These are phyloP conservation scores for Amphipoea lucens DNA, from an alignment of 2,888 invertebrate species.

Conservation along the genomic window DNA sequence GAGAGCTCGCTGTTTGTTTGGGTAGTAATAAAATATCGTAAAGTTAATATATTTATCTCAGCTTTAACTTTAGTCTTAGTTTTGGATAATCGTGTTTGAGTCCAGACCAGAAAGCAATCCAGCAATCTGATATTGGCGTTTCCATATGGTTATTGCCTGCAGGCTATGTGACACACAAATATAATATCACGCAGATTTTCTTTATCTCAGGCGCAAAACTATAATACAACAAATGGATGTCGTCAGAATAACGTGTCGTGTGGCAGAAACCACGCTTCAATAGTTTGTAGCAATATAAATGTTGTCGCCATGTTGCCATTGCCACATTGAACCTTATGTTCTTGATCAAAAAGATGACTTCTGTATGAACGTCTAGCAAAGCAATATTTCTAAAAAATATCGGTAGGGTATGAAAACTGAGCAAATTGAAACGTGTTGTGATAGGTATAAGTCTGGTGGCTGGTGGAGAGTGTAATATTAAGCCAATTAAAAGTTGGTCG, in stretches of 20 bases:
- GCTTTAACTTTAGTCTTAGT: neutral
- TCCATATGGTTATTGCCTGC: neutral
- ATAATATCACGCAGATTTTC: constrained; percentile 30
- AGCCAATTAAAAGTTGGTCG: constrained; percentile 55
- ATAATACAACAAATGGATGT: neutral
- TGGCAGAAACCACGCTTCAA: constrained; percentile 3
- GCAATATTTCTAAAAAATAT: constrained; percentile 2
- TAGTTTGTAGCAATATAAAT: constrained; percentile 1
- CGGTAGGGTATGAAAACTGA: neutral
- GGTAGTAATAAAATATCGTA: constrained; percentile 19
- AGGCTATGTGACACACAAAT: neutral
- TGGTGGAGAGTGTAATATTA: constrained; percentile 22
- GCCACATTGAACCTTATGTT: constrained; percentile 1
- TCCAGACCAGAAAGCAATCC: neutral
- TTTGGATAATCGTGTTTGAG: constrained; percentile 7
- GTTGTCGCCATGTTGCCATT: neutral
- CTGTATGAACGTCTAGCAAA: neutral
- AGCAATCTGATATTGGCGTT: neutral
- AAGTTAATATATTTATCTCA: constrained; percentile 20
- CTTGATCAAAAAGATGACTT: neutral
- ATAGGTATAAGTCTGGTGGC: too few relatives aligned
- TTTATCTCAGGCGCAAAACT: neutral
- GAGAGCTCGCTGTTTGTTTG: constrained; percentile 41
- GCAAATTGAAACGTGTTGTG: constrained; percentile 35
- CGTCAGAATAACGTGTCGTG: neutral